These are phyloP conservation scores for Chrysogorgia sp. DNA, from an alignment of 92 coral and sea anemone genomes.

Conservation along the genomic window DNA sequence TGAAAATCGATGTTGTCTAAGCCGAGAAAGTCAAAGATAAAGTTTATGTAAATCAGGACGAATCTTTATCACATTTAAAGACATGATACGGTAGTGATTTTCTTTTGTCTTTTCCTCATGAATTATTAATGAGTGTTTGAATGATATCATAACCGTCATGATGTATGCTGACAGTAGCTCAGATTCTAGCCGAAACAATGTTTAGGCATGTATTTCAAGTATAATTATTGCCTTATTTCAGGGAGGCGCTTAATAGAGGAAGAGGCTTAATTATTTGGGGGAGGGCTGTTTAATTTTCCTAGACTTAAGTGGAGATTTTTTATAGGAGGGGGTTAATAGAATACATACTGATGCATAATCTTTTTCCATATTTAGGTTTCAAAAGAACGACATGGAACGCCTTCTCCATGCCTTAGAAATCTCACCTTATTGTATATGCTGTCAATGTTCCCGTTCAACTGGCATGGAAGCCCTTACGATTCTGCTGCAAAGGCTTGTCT, in stretches of 20 bases:
- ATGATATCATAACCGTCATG: slow-evolving; percentile 62
- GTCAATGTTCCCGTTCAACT: slow-evolving; percentile 48
- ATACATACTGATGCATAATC: background rate
- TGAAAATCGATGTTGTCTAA: no score
- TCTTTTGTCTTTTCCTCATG: no score
- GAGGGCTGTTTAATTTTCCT: no score
- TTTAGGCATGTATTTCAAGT: slow-evolving; percentile 47
- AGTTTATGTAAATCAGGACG: no score
- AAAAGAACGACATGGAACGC: slow-evolving; percentile 64
- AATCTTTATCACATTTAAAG: no score
- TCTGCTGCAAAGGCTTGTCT: no score
- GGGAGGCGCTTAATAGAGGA: no score
- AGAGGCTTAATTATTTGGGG: background rate
- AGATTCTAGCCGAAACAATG: slow-evolving; percentile 55
- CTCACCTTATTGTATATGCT: slow-evolving; percentile 59
- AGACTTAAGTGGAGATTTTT: no score
- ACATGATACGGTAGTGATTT: no score
- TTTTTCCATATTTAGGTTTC: slow-evolving; percentile 50
- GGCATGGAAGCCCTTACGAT: slow-evolving; percentile 72
- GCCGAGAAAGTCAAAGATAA: no score
- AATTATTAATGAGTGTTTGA: no score
- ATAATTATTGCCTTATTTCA: background rate
- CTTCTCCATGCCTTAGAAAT: slow-evolving; percentile 54
- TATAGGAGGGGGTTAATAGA: no score
- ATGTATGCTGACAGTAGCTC: slow-evolving; percentile 62